Evolutionary conservation across 2,113 vertebrate genomes (phyloP).

Genomic region (Cavia porcellus): DNA sequence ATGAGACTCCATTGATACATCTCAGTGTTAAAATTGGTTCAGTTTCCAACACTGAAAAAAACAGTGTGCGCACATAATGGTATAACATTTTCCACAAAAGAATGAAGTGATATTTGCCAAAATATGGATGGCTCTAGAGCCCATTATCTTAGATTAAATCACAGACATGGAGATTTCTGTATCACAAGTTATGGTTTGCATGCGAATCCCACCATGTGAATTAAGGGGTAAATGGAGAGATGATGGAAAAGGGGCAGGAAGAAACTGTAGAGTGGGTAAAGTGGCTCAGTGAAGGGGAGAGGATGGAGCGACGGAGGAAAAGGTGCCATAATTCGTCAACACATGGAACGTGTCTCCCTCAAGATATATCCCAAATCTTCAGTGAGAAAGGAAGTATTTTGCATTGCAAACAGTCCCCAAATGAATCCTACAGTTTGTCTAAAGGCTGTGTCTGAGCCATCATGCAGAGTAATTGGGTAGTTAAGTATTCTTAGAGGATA

Average conservation of each 20-base stretch:
- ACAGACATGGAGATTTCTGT: neutral
- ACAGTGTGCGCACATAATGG: too few relatives aligned
- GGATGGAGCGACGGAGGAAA: neutral
- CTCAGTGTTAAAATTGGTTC: neutral
- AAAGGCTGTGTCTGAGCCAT: neutral
- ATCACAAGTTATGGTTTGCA: neutral
- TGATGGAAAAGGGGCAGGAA: neutral
- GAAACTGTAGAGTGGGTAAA: neutral
- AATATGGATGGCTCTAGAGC: neutral
- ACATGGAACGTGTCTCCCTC: neutral
- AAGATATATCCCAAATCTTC: neutral
- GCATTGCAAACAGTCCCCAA: neutral
- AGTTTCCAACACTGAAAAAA: neutral
- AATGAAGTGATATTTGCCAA: neutral
- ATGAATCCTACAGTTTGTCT: neutral
- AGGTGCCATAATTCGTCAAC: accelerated
- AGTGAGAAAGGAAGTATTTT: neutral
- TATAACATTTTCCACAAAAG: neutral
- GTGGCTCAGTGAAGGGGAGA: neutral
- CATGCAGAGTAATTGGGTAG: neutral
- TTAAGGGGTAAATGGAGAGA: neutral
- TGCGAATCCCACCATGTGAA: neutral
- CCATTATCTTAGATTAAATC: neutral
- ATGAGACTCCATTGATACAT: neutral
- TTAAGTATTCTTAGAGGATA: neutral